These are phyloP conservation scores for Stegostoma tigrinum DNA, from an alignment of 2,113 vertebrate genomes.

Conservation along the genomic window DNA sequence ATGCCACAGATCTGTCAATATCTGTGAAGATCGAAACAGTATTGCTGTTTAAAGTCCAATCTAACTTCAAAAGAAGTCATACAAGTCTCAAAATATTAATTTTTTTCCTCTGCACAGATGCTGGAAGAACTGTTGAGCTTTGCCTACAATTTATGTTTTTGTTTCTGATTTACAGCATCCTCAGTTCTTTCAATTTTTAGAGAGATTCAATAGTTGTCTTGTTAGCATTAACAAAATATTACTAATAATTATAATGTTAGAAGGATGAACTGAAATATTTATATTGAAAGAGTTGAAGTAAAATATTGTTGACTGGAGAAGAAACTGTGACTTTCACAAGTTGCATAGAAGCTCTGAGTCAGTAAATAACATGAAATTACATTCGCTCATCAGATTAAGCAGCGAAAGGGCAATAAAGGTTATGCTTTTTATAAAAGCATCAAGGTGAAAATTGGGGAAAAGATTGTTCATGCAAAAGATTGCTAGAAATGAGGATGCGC, in stretches of 20 bases:
- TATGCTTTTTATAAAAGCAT: background rate
- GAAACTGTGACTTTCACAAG: background rate
- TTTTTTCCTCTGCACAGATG: too few relatives aligned
- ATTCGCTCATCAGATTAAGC: background rate
- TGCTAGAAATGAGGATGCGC: background rate
- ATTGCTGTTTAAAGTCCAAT: too few relatives aligned
- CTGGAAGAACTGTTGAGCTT: too few relatives aligned
- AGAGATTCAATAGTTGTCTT: background rate
- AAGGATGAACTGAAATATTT: background rate
- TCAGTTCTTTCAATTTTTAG: too few relatives aligned
- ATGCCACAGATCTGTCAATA: too few relatives aligned
- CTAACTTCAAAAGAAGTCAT: too few relatives aligned
- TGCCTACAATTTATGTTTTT: too few relatives aligned
- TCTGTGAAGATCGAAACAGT: too few relatives aligned
- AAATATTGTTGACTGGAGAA: background rate
- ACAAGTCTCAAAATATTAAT: too few relatives aligned
- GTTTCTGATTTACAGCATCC: too few relatives aligned
- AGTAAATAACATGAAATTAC: background rate
- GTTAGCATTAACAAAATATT: background rate
- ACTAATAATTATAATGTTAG: background rate
- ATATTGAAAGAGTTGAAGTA: background rate
- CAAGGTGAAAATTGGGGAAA: background rate
- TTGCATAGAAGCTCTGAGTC: background rate
- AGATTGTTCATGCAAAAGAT: background rate
- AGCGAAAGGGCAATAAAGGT: background rate